phyloP scores from a whole-genome alignment of 2,888 invertebrate genomes.

The Aphidoletes aphidimyza region DNA sequence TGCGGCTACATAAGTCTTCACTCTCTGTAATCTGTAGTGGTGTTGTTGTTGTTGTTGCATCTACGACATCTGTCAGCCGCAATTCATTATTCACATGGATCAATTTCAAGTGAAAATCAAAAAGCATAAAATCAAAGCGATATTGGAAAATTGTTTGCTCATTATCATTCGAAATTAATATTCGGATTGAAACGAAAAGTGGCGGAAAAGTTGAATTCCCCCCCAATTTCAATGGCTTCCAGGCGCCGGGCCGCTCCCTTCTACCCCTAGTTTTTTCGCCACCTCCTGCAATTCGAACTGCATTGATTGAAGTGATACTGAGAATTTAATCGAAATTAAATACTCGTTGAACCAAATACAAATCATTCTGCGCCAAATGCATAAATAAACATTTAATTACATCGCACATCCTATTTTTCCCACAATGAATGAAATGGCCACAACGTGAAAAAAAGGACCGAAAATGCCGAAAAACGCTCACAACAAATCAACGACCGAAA shows the following conservation, averaged over 20 bases:
- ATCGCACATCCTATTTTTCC: constrained; percentile 53
- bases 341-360: constrained; percentile 52
- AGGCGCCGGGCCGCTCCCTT: no score
- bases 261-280: no score
- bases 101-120: not conserved
- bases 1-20: no score
- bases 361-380: constrained; percentile 50
- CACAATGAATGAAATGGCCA: constrained; percentile 4
- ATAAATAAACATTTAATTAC: constrained; percentile 53
- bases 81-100: not conserved
- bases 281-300: not conserved
- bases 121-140: not conserved
- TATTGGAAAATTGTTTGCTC: constrained; percentile 26
- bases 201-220: not conserved
- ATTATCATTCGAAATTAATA: constrained; percentile 41
- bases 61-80: no score
- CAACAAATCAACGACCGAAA: not conserved
- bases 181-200: not conserved
- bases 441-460: not conserved
- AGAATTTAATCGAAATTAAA: constrained; percentile 52
- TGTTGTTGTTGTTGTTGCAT: no score
- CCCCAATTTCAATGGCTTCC: not conserved
- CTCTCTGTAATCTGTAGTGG: no score
- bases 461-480: not conserved
- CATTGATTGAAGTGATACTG: constrained; percentile 35